phyloP scores from a whole-genome alignment of 2,888 invertebrate species.

The Philopedon plagiatum region DNA sequence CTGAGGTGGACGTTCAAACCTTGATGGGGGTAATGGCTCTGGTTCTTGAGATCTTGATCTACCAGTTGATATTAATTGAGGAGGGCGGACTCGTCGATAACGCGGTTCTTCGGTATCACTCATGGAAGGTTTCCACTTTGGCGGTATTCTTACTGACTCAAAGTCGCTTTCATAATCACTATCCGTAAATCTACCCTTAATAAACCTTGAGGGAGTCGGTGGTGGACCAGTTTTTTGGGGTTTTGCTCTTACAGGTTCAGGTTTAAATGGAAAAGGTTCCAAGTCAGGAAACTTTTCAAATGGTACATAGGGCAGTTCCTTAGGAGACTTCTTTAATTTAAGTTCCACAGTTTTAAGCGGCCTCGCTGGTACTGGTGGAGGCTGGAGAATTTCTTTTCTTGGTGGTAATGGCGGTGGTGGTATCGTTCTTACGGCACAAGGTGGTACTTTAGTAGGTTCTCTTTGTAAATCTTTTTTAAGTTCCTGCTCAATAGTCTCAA shows the following conservation, averaged over 20 bases:
- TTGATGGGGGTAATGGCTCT: slow-evolving; percentile 72
- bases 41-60: slow-evolving; percentile 73
- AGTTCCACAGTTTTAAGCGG: slow-evolving; percentile 58
- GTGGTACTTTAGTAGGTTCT: slow-evolving; percentile 71
- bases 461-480: slow-evolving; percentile 71
- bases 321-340: slow-evolving; percentile 57
- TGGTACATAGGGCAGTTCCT: slow-evolving; percentile 59
- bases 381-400: slow-evolving; percentile 67
- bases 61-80: slow-evolving; percentile 67
- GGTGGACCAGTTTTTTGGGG: slow-evolving; percentile 69
- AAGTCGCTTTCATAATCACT: slow-evolving; percentile 81
- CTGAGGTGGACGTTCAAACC: slow-evolving; percentile 71
- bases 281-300: slow-evolving; percentile 69
- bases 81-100: slow-evolving; percentile 73
- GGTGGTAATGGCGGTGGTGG: slow-evolving; percentile 70
- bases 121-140: slow-evolving; percentile 76
- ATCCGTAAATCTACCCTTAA: slow-evolving; percentile 73
- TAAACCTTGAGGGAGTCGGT: slow-evolving; percentile 73
- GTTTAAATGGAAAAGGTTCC: slow-evolving; percentile 71
- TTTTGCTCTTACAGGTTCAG: slow-evolving; percentile 68
- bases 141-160: slow-evolving; percentile 67
- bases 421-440: slow-evolving; percentile 72
- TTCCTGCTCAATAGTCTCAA: slow-evolving; percentile 73
- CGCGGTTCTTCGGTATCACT: slow-evolving; percentile 77
- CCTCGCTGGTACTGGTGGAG: slow-evolving; percentile 67